These are phyloP conservation scores for Heliconius eleuchia DNA, from an alignment of 1,140 invertebrate species.

Conservation along the genomic window DNA sequence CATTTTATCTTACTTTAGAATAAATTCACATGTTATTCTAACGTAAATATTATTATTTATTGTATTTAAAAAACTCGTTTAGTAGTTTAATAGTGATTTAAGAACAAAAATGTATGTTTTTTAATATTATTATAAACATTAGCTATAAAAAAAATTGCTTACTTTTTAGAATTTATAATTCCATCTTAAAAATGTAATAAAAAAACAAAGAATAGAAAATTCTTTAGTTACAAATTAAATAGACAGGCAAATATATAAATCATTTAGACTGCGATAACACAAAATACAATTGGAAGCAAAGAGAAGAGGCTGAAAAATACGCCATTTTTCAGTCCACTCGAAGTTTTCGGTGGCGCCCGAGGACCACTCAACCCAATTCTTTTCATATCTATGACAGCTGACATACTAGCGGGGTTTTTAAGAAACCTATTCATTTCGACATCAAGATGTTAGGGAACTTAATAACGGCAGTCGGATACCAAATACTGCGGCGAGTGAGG, in stretches of 20 bases:
- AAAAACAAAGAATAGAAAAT: background rate
- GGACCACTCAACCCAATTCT: conserved; percentile 71
- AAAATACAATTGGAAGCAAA: conserved; percentile 38
- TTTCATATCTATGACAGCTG: conserved; percentile 77
- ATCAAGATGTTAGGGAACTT: conserved; percentile 74
- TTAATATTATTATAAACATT: too few relatives aligned
- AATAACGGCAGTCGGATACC: conserved; percentile 67
- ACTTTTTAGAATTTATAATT: too few relatives aligned
- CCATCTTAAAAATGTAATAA: background rate
- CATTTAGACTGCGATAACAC: conserved; percentile 21
- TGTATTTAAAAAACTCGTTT: background rate
- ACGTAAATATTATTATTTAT: background rate
- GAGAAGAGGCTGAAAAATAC: conserved; percentile 41
- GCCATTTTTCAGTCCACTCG: conserved; percentile 47
- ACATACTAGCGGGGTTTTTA: conserved; percentile 69
- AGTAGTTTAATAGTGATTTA: background rate
- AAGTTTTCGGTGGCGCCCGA: conserved; percentile 57
- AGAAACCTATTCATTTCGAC: conserved; percentile 77
- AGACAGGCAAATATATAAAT: background rate
- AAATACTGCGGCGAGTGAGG: conserved; percentile 64
- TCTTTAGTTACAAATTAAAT: background rate
- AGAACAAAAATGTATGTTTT: too few relatives aligned
- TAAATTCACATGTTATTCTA: background rate
- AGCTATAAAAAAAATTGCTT: too few relatives aligned
- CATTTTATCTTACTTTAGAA: conserved; percentile 34